Evolutionary conservation across 2,888 invertebrate genomes (phyloP).

Genomic region (Philonicus albiceps): DNA sequence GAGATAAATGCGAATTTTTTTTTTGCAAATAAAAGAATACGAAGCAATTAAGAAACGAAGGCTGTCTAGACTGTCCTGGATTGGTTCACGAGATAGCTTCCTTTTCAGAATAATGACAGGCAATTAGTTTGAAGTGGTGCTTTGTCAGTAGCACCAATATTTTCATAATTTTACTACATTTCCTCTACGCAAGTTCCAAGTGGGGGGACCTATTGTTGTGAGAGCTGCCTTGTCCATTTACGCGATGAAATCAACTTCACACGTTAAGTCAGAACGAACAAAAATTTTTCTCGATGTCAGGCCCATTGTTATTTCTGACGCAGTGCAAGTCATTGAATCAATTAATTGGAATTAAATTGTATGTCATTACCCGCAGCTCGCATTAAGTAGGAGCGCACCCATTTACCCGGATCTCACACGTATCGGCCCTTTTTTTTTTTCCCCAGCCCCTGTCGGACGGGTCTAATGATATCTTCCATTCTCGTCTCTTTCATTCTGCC

Average conservation of each 20-base stretch:
- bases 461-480: constrained; percentile 25
- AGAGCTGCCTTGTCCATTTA: neutral
- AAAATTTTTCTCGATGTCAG: constrained; percentile 9
- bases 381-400: constrained; percentile 34
- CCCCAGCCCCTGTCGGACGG: neutral
- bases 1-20: neutral
- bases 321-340: constrained; percentile 51
- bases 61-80: neutral
- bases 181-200: neutral
- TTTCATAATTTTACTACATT: constrained; percentile 45
- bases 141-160: constrained; percentile 52
- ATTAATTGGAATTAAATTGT: constrained; percentile 53
- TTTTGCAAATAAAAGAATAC: neutral
- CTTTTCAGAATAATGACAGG: constrained; percentile 50
- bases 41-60: neutral
- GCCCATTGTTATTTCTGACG: constrained; percentile 45
- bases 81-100: neutral
- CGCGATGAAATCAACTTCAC: constrained; percentile 22
- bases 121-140: constrained; percentile 53
- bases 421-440: neutral
- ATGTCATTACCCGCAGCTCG: constrained; percentile 47
- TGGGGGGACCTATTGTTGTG: neutral
- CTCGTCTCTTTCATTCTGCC: neutral
- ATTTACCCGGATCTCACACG: constrained; percentile 18
- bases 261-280: constrained; percentile 13